Evolutionary conservation across 2,113 vertebrate genomes (phyloP).

Genomic region (Ascaphus truei): DNA sequence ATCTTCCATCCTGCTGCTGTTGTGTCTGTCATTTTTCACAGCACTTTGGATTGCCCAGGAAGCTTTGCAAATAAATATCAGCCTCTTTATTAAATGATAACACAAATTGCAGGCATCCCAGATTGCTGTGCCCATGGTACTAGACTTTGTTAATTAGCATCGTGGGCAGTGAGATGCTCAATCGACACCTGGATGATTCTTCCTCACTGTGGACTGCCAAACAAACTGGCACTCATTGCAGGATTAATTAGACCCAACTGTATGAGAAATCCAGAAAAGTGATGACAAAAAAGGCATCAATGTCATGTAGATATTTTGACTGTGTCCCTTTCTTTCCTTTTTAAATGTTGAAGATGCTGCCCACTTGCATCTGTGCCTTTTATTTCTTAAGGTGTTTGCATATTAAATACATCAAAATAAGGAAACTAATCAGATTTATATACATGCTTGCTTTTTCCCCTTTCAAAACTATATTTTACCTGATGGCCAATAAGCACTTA

Average conservation of each 20-base stretch:
- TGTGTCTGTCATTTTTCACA: not conserved
- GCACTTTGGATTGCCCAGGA: not conserved
- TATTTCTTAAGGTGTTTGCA: no score
- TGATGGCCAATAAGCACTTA: no score
- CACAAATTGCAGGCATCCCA: not conserved
- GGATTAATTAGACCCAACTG: not conserved
- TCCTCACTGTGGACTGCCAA: not conserved
- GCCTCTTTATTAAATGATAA: not conserved
- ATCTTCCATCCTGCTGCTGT: not conserved
- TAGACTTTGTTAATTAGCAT: not conserved
- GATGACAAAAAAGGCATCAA: no score
- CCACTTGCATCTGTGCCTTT: no score
- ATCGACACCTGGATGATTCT: not conserved
- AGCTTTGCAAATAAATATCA: not conserved
- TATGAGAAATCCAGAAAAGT: not conserved
- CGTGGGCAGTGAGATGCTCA: not conserved
- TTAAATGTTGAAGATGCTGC: no score
- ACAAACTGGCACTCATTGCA: not conserved
- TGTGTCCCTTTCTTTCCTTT: no score
- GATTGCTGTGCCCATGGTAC: not conserved
- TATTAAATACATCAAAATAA: no score
- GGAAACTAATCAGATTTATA: no score
- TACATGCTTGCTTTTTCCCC: no score
- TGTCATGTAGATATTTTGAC: no score
- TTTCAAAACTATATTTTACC: no score